Evolutionary conservation across 2,888 invertebrate genomes (phyloP).

Genomic region (Octonoba sinensis): DNA sequence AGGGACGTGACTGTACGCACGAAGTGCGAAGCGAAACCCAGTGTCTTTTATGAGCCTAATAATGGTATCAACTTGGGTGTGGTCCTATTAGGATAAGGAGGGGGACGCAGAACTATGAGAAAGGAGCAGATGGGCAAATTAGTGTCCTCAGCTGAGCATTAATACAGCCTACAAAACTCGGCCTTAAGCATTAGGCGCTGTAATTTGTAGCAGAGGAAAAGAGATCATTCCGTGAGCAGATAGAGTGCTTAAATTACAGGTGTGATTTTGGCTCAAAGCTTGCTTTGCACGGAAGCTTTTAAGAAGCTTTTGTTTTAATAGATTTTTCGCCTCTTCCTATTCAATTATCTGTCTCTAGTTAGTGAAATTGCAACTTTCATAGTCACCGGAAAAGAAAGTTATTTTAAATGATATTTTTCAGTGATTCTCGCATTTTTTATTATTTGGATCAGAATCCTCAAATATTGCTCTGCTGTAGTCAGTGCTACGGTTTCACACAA

Average conservation of each 20-base stretch:
- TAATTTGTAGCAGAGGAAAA: slow-evolving; percentile 47
- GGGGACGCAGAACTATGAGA: slow-evolving; percentile 27
- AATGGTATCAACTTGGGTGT: slow-evolving; percentile 55
- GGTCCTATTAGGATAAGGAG: slow-evolving; percentile 45
- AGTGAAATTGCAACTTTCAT: slow-evolving; percentile 47
- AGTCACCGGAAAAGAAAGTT: background rate
- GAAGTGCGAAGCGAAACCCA: slow-evolving; percentile 8
- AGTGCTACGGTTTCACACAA: no score
- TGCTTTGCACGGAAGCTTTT: no score
- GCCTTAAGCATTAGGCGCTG: slow-evolving; percentile 33
- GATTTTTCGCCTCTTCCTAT: slow-evolving; percentile 36
- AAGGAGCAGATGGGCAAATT: slow-evolving; percentile 43
- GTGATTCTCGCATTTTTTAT: background rate
- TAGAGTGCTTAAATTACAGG: slow-evolving; percentile 43
- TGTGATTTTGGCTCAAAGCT: slow-evolving; percentile 11
- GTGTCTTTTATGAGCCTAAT: slow-evolving; percentile 55
- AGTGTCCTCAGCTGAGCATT: slow-evolving; percentile 20
- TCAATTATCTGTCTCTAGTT: slow-evolving; percentile 56
- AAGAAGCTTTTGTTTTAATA: slow-evolving; percentile 40
- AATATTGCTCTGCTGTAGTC: no score
- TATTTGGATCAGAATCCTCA: background rate
- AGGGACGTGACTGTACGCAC: slow-evolving; percentile 40
- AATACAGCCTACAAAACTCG: slow-evolving; percentile 50
- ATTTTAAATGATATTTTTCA: background rate
- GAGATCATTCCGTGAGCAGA: slow-evolving; percentile 34